Evolutionary conservation across 2,797 vertebrate genomes (phyloP).

Genomic region (Myotis pilosus): DNA sequence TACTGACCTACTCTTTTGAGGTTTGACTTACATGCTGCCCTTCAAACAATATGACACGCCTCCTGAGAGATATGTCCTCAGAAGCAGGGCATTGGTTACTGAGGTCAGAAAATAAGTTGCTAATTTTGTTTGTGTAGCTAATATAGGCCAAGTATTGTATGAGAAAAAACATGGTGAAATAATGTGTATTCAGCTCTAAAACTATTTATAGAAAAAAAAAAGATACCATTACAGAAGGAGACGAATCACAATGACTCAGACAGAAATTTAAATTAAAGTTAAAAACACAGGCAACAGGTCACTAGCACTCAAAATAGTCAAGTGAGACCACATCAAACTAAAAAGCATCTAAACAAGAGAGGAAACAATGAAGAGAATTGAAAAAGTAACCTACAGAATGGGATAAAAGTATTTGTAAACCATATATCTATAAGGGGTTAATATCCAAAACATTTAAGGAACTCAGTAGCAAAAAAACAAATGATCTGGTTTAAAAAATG

Average conservation of each 20-base stretch:
- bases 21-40: not conserved
- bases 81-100: not conserved
- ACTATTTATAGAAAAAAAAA: not conserved
- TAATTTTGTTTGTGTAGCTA: constrained; percentile 38
- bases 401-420: not conserved
- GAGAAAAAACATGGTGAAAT: not conserved
- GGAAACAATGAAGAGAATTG: not conserved
- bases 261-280: constrained; percentile 28
- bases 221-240: not conserved
- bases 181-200: not conserved
- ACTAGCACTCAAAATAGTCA: not conserved
- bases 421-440: not conserved
- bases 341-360: not conserved
- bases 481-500: not conserved
- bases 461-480: not conserved
- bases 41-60: not conserved
- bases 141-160: not conserved
- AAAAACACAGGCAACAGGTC: not conserved
- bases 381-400: not conserved
- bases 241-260: not conserved
- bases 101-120: not conserved
- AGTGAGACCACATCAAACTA: not conserved
- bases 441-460: not conserved
- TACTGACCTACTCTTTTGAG: not conserved
- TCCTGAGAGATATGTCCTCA: not conserved